phyloP scores from a whole-genome alignment of 2,888 invertebrate genomes.

The Arge pagana region DNA sequence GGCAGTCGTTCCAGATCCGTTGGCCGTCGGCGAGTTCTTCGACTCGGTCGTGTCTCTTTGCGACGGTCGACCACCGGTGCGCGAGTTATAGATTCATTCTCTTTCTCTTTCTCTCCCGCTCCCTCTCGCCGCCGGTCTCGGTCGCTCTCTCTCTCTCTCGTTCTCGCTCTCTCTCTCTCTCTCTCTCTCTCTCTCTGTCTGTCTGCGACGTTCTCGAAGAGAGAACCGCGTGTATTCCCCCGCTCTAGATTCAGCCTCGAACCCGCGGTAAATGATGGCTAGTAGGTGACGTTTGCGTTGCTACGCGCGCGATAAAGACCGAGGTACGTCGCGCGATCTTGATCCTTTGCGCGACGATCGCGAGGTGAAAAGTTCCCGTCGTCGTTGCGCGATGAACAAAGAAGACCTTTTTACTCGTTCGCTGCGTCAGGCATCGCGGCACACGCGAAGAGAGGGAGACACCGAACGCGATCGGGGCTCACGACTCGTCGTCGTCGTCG shows the following conservation, averaged over 20 bases:
- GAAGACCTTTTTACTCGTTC: conserved; percentile 21
- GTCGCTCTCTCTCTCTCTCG: conserved; percentile 25
- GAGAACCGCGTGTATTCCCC: neutral
- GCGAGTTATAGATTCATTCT: conserved; percentile 33
- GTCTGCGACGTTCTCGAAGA: neutral
- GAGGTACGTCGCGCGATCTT: neutral
- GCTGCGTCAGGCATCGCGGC: too few species aligned
- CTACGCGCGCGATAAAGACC: neutral
- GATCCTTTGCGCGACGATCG: neutral
- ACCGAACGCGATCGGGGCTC: too few species aligned
- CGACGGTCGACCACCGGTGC: neutral
- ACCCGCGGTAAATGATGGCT: too few species aligned
- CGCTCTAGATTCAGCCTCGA: too few species aligned
- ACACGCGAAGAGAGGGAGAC: too few species aligned
- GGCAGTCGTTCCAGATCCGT: neutral
- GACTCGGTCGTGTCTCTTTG: conserved; percentile 2
- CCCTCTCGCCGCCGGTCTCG: too few species aligned
- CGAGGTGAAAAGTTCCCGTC: too few species aligned
- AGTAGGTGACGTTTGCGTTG: too few species aligned
- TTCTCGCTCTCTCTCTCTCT: conserved; percentile 21
- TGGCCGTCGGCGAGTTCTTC: neutral
- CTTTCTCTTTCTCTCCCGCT: conserved; percentile 29
- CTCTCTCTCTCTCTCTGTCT: conserved; percentile 5
- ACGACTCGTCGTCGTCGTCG: too few species aligned
- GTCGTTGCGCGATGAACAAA: conserved; percentile 12